Conservation (phyloP, 30 jellyfish, hydroid and myxozoan genomes). For the Cassiopea xamachana region DNA sequence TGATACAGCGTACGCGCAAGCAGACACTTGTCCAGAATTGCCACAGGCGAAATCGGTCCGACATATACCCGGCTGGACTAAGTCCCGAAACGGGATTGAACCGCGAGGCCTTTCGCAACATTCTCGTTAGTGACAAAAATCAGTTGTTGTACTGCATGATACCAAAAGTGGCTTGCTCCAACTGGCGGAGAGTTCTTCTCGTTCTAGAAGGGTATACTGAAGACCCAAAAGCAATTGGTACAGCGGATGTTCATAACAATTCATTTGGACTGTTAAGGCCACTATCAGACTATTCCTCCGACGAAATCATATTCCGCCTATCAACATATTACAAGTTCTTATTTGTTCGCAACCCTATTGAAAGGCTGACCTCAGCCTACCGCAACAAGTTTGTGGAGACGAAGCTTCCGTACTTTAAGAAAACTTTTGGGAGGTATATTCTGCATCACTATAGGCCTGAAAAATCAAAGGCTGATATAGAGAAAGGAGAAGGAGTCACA, state of each 20-base stretch:
- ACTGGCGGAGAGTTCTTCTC: constrained; percentile 96
- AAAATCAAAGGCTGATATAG: constrained; percentile 34
- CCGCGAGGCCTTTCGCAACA: constrained; percentile 86
- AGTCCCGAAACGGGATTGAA: constrained; percentile 77
- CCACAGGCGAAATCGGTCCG: constrained; percentile 83
- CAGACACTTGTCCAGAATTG: constrained; percentile 80
- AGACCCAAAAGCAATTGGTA: constrained; percentile 71
- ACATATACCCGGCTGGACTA: constrained; percentile 83
- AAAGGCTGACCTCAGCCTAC: constrained; percentile 91
- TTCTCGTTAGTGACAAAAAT: constrained; percentile 94
- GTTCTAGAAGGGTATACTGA: constrained; percentile 86
- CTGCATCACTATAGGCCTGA: constrained; percentile 76
- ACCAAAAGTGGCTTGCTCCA: constrained; percentile 98
- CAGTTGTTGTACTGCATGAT: constrained; percentile 96
- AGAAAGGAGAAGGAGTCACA: constrained; percentile 81
- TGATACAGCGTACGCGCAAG: constrained; percentile 86
- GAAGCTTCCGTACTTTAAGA: constrained; percentile 62
- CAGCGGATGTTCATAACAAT: constrained; percentile 93
- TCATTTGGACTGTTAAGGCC: constrained; percentile 88
- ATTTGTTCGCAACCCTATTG: constrained; percentile 95
- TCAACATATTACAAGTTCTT: constrained; percentile 94
- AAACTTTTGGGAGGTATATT: constrained; percentile 80
- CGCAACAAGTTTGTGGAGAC: constrained; percentile 87
- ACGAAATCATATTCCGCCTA: constrained; percentile 89
- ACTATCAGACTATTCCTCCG: constrained; percentile 93